A percentile compares a stretch with the other conserved stretches of the same genome.
Evolutionary conservation across 1,140 invertebrate genomes (phyloP).

Genomic region (Euwallacea fornicatus): DNA sequence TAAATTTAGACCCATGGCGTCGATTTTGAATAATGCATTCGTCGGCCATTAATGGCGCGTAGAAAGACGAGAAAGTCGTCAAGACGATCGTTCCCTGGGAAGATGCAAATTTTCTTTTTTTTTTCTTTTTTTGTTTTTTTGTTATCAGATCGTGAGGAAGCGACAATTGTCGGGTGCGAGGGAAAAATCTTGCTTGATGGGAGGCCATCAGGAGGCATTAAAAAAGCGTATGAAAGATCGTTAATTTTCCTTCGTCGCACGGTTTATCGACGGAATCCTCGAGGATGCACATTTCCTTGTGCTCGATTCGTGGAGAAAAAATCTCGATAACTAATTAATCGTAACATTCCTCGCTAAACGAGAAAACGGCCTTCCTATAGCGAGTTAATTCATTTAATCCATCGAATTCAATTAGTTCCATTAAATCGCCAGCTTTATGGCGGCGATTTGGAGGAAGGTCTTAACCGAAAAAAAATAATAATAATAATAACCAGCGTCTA

Average conservation of each 20-base stretch:
- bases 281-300: too few relatives aligned
- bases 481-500: too few relatives aligned
- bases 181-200: neutral
- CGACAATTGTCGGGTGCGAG: neutral
- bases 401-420: slow-evolving; percentile 25
- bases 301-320: neutral
- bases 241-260: too few relatives aligned
- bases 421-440: slow-evolving; percentile 18
- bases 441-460: slow-evolving; percentile 1
- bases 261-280: too few relatives aligned
- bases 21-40: neutral
- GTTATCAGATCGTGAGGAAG: neutral
- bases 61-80: slow-evolving; percentile 1
- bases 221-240: neutral
- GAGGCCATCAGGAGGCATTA: neutral
- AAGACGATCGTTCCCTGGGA: neutral
- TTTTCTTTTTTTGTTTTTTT: too few relatives aligned
- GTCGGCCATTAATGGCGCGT: neutral
- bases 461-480: too few relatives aligned
- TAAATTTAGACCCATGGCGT: neutral
- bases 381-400: slow-evolving; percentile 16
- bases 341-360: slow-evolving; percentile 14
- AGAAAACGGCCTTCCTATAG: slow-evolving; percentile 9
- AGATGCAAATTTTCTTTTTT: slow-evolving; percentile 2
- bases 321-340: slow-evolving; percentile 8